Conservation (phyloP, 2,797 vertebrate species). For the Tadarida brasiliensis region DNA sequence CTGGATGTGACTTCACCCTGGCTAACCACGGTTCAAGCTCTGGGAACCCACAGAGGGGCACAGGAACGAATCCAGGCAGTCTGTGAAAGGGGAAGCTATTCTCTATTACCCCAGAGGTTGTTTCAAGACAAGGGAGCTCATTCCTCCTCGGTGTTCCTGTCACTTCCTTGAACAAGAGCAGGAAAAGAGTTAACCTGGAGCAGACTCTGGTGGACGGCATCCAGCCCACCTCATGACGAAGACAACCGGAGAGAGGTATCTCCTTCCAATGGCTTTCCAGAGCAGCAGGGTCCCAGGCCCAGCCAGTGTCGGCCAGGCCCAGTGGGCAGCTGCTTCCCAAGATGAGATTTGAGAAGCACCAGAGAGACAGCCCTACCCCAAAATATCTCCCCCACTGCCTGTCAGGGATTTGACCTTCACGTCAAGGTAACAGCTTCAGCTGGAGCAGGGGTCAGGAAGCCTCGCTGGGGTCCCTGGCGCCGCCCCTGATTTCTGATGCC, state of each 20-base stretch:
- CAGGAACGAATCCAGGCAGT: background rate
- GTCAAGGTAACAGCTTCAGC: background rate
- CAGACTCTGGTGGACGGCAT: background rate
- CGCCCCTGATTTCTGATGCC: background rate
- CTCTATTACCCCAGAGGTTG: background rate
- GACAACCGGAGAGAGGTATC: background rate
- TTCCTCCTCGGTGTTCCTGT: background rate
- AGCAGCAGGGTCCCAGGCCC: background rate
- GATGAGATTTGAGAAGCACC: constrained; percentile 13
- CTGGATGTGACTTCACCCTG: background rate
- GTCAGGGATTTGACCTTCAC: background rate
- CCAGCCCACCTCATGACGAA: background rate
- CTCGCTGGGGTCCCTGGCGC: background rate
- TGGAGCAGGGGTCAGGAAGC: background rate
- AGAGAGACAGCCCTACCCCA: background rate
- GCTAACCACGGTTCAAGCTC: background rate
- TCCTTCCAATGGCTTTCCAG: background rate
- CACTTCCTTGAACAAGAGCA: background rate
- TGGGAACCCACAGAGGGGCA: background rate
- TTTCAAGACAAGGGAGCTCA: background rate
- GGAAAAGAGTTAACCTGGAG: constrained; percentile 1
- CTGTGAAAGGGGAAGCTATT: background rate
- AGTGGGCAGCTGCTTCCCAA: background rate
- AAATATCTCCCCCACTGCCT: background rate
- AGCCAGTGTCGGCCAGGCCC: background rate